phyloP scores from a whole-genome alignment of 2,888 invertebrate species.

The Opisthograptis luteolata region DNA sequence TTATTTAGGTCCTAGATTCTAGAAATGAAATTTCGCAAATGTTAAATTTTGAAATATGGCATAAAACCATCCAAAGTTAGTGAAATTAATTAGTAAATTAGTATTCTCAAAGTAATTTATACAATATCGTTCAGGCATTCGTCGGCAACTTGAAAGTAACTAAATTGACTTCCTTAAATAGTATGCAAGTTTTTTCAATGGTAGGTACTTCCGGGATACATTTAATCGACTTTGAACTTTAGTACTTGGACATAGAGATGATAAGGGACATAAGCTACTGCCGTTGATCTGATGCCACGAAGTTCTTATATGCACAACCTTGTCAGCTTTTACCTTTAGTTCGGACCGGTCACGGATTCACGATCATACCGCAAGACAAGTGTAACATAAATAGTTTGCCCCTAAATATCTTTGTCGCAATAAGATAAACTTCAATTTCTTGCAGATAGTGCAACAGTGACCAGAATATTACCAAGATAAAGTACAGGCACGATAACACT shows the following conservation, averaged over 20 bases:
- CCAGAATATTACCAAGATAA: too few relatives aligned
- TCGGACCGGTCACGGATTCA: conserved; percentile 23
- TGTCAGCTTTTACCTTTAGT: conserved; percentile 20
- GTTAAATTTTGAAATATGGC: too few relatives aligned
- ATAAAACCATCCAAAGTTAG: too few relatives aligned
- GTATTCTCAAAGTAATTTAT: too few relatives aligned
- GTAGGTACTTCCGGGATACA: conserved; percentile 1
- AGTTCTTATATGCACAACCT: conserved; percentile 10
- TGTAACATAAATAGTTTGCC: not conserved
- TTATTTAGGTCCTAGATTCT: too few relatives aligned
- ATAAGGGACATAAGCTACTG: not conserved
- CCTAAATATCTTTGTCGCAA: not conserved
- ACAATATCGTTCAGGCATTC: too few relatives aligned
- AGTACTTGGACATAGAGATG: not conserved
- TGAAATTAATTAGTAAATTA: too few relatives aligned
- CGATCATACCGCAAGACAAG: conserved; percentile 5
- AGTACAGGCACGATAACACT: too few relatives aligned
- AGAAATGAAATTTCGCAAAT: too few relatives aligned
- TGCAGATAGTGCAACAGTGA: not conserved
- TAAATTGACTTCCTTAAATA: conserved; percentile 1
- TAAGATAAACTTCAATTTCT: not conserved
- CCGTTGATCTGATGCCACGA: not conserved
- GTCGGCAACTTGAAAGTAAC: not conserved
- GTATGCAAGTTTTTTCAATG: not conserved
- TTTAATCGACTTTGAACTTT: conserved; percentile 8